A percentile compares a stretch with the other conserved stretches of the same genome.
Conservation (phyloP, 2,113 vertebrate species). For the Pipra filicauda region DNA sequence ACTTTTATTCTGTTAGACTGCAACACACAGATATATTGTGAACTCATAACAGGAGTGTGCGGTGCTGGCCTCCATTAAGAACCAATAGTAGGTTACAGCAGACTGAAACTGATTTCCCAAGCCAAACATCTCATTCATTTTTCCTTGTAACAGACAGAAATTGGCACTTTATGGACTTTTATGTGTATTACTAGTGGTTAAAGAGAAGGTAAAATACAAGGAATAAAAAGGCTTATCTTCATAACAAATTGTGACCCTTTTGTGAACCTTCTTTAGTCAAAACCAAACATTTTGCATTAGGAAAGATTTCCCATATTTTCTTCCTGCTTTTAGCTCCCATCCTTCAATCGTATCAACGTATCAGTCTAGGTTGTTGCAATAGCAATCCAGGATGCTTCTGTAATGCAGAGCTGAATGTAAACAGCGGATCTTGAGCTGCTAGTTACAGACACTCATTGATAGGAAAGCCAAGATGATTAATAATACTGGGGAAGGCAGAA, state of each 20-base stretch:
- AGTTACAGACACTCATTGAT: neutral
- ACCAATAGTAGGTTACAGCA: conserved; percentile 6
- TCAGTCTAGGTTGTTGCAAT: neutral
- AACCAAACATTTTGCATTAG: neutral
- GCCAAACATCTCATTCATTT: neutral
- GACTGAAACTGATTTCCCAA: conserved; percentile 34
- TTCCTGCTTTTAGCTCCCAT: neutral
- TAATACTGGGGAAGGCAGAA: neutral
- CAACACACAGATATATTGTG: neutral
- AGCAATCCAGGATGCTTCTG: neutral
- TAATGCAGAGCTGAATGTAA: neutral
- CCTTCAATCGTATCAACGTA: neutral
- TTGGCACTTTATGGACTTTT: neutral
- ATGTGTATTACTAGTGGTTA: neutral
- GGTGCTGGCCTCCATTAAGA: neutral
- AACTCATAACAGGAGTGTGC: neutral
- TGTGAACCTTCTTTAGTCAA: neutral
- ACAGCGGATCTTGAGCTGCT: neutral
- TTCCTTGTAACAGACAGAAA: conserved; percentile 17
- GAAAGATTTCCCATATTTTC: neutral
- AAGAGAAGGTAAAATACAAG: neutral
- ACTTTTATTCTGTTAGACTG: neutral
- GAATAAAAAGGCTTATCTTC: conserved; percentile 2
- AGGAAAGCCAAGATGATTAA: neutral
- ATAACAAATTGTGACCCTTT: neutral